Base-by-base conservation (phyloP, 2,113 vertebrate genomes). In the Corythaeola cristata region DNA sequence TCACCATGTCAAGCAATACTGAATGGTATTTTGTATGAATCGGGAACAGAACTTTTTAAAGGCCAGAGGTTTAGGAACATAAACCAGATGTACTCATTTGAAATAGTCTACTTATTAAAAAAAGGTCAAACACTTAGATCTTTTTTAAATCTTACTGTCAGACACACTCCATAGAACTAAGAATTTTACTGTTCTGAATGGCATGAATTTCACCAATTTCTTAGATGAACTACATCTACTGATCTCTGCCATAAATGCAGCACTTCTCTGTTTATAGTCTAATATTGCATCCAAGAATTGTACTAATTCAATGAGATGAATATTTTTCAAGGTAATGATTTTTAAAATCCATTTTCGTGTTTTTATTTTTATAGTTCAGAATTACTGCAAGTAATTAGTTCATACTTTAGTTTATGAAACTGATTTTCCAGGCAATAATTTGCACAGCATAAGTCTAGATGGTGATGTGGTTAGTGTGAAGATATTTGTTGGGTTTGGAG, bases 51-150 rank as follows among this genome's bases (percentile, higher is more conserved):
- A 97, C 95, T 97, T 98, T 95, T 97, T 97, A 98, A 97, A 97
- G 97, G 96, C 96, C 96, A 97, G 96, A 98, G 88, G 93, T 98
- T 98, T 98, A 93, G 95, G 97, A 98, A 98, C 97, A 98, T 98
- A 98, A 98, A 98, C 98, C 98, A 98, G 98, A 98, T 98, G 98
- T 98, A 78, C 94, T 97, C 97, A 95, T 97, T 98, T 96, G 80
- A 97, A 98, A 97, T 97, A 97, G 96, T 92, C 97, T 94, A 93
- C 97, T 97, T 98, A 97, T 94, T 96, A 96, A 97, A 94, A 92
- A 96, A 98, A 98, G 96, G 97, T 98, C 96, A 98, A 56, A 80
- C 77, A 85, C 91, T 97, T 95, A 97, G 96, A 98, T 98, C 97
- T 98, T 97, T 98, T 96, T 96, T 52, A 97, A 97, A 97, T 96